phyloP scores from a whole-genome alignment of 2,113 vertebrate genomes.

The Numida meleagris region DNA sequence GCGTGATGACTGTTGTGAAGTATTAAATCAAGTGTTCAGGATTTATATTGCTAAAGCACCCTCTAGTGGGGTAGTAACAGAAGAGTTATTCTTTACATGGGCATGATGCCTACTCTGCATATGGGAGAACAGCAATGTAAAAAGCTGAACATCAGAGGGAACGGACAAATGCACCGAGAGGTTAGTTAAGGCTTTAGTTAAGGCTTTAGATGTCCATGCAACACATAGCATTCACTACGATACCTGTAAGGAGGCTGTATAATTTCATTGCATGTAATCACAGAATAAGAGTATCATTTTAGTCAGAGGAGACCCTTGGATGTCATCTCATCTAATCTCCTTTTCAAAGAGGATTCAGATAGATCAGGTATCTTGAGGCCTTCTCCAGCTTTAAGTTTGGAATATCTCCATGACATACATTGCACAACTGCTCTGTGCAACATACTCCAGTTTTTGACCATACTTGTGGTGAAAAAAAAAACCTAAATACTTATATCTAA shows the following conservation, averaged over 20 bases:
- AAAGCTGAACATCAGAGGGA: neutral
- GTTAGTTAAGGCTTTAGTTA: neutral
- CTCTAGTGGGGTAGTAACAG: constrained; percentile 77
- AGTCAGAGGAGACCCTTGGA: neutral
- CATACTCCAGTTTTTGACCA: neutral
- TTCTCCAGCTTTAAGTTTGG: neutral
- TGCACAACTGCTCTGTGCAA: neutral
- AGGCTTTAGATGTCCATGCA: neutral
- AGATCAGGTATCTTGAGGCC: neutral
- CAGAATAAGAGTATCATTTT: neutral
- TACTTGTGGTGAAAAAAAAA: neutral
- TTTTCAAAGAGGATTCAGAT: neutral
- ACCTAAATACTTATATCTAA: neutral
- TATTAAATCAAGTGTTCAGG: constrained; percentile 50
- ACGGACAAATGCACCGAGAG: neutral
- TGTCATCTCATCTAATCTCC: neutral
- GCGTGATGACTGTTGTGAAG: neutral
- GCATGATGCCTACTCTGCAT: neutral
- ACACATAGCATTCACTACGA: neutral
- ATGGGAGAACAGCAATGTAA: neutral
- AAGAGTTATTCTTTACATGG: constrained; percentile 28
- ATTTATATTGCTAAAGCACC: constrained; percentile 81
- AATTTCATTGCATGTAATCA: neutral
- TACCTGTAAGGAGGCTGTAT: neutral
- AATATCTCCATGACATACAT: fast-evolving